Evolutionary conservation across 2,113 vertebrate genomes (phyloP).

Genomic region (Ophiodon elongatus): DNA sequence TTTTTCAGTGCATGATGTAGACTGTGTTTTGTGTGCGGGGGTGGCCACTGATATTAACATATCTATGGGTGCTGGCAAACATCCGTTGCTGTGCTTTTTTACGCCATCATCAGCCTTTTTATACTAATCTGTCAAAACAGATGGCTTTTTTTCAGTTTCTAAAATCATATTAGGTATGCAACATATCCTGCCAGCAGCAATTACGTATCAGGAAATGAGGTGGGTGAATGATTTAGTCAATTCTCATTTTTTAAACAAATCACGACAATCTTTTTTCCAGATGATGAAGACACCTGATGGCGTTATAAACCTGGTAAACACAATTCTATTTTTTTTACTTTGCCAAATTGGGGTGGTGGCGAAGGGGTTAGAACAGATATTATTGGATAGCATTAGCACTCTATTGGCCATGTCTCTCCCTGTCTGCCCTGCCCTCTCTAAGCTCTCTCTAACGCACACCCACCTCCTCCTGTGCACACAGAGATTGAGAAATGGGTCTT

Average conservation of each 20-base stretch:
- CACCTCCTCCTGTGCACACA: constrained; percentile 53
- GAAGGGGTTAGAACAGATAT: background rate
- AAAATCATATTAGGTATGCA: background rate
- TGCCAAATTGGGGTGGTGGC: background rate
- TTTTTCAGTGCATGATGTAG: background rate
- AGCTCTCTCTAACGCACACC: constrained; percentile 55
- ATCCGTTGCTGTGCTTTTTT: background rate
- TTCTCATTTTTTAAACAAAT: background rate
- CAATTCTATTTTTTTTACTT: background rate
- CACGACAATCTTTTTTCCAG: background rate
- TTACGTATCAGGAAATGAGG: background rate
- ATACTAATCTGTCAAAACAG: constrained; percentile 18
- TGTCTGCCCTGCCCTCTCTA: constrained; percentile 27
- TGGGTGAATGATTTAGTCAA: constrained; percentile 5
- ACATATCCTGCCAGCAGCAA: background rate
- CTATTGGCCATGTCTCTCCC: constrained; percentile 9
- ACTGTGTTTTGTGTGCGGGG: constrained; percentile 1
- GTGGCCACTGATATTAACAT: constrained; percentile 3
- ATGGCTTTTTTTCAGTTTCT: constrained; percentile 13
- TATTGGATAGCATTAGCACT: constrained; percentile 22
- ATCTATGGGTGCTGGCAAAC: constrained; percentile 13
- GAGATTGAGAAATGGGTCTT: constrained; percentile 62
- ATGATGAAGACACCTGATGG: background rate
- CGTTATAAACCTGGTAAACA: constrained; percentile 6
- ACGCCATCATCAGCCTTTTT: constrained; percentile 18